Conservation (phyloP, 2,888 invertebrate genomes). For the Drepanosiphum platanoidis region DNA sequence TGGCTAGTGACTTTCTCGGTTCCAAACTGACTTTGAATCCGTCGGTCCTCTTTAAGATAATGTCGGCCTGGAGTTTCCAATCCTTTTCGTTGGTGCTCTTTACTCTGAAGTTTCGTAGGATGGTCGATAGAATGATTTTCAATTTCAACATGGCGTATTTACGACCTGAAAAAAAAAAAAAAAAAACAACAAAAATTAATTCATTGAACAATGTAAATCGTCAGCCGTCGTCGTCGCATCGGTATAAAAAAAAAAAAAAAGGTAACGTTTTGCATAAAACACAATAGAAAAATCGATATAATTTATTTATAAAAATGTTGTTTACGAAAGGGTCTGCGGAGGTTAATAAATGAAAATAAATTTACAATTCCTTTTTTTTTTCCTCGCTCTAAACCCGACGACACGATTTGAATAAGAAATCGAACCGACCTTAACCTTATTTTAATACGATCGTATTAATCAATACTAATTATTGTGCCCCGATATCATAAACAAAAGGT, state of each 20-base stretch:
- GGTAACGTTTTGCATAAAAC: slow-evolving; percentile 47
- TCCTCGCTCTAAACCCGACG: neutral
- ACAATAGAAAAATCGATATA: slow-evolving; percentile 39
- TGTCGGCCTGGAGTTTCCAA: slow-evolving; percentile 79
- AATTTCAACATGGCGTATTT: slow-evolving; percentile 84
- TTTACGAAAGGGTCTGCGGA: slow-evolving; percentile 4
- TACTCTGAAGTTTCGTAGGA: slow-evolving; percentile 79
- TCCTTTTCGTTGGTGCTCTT: slow-evolving; percentile 76
- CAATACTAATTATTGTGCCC: too few species aligned
- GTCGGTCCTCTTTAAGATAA: slow-evolving; percentile 80
- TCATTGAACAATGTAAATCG: slow-evolving; percentile 30
- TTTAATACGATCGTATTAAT: slow-evolving; percentile 12
- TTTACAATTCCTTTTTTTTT: neutral
- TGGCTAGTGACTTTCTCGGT: slow-evolving; percentile 71
- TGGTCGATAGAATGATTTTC: slow-evolving; percentile 80
- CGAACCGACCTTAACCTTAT: slow-evolving; percentile 1
- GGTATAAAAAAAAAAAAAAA: slow-evolving; percentile 1
- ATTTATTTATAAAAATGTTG: slow-evolving; percentile 12
- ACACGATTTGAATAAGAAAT: slow-evolving; percentile 38
- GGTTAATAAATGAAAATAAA: slow-evolving; percentile 37
- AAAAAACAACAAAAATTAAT: too few species aligned
- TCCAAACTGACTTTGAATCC: slow-evolving; percentile 79
- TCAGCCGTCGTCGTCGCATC: neutral
- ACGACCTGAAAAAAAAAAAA: slow-evolving; percentile 71
- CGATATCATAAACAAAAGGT: too few species aligned